Conservation (phyloP, 2,888 invertebrate species). For the Meteorus cinctellus region DNA sequence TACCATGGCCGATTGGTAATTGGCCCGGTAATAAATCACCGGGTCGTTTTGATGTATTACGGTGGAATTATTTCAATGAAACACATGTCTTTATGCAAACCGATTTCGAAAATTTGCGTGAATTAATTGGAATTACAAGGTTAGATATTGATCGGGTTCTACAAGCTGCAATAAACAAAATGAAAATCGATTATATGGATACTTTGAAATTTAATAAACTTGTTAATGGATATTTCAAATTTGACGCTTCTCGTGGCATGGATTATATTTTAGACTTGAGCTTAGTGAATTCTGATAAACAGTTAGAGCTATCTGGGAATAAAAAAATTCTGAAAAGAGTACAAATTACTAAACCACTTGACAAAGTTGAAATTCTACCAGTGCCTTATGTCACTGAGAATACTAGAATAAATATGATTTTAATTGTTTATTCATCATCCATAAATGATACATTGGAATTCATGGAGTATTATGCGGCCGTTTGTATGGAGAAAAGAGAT, state of each 20-base stretch:
- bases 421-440: conserved; percentile 80
- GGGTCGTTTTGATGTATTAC: conserved; percentile 87
- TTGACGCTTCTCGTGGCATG: conserved; percentile 89
- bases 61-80: conserved; percentile 90
- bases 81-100: conserved; percentile 88
- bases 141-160: conserved; percentile 80
- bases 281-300: conserved; percentile 74
- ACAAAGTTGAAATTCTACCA: conserved; percentile 90
- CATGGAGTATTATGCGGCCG: conserved; percentile 82
- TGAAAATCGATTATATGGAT: conserved; percentile 74
- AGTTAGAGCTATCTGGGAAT: conserved; percentile 54
- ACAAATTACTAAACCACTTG: conserved; percentile 88
- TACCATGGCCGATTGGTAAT: conserved; percentile 85
- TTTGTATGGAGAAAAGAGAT: conserved; percentile 84
- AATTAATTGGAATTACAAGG: conserved; percentile 79
- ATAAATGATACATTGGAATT: conserved; percentile 79
- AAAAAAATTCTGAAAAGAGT: conserved; percentile 79
- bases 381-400: conserved; percentile 98
- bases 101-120: conserved; percentile 83
- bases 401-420: conserved; percentile 84
- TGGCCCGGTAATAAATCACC: conserved; percentile 80
- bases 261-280: conserved; percentile 87
- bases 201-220: conserved; percentile 76
- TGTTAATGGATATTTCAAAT: conserved; percentile 83
- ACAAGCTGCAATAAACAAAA: conserved; percentile 74